phyloP scores from a whole-genome alignment of 1,140 invertebrate species.

The Ylistrum balloti region DNA sequence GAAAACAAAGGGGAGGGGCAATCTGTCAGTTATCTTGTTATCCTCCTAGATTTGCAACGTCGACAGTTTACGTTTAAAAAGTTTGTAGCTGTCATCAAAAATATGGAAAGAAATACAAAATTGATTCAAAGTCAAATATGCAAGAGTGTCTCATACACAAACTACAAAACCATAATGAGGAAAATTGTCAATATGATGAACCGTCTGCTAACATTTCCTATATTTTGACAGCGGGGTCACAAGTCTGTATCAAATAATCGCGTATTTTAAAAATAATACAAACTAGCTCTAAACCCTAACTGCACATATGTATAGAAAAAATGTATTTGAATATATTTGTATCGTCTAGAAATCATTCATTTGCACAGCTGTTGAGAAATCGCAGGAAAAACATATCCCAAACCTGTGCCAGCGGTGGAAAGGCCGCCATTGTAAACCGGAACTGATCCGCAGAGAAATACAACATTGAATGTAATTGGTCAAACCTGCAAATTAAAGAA shows the following conservation, averaged over 20 bases:
- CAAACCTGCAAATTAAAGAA: not conserved
- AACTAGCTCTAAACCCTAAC: not conserved
- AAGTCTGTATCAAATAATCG: not conserved
- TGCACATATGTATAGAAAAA: not conserved
- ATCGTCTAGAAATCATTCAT: not conserved
- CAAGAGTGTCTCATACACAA: not conserved
- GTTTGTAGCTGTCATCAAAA: not conserved
- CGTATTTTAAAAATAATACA: not conserved
- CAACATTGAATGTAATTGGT: not conserved
- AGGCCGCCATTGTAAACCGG: conserved; percentile 65
- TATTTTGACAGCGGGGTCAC: not conserved
- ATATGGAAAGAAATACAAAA: not conserved
- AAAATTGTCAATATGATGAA: not conserved
- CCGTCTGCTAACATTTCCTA: conserved; percentile 5
- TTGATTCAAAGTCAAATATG: not conserved
- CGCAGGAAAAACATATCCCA: conserved; percentile 40
- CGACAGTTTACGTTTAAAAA: not conserved
- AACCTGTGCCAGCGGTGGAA: conserved; percentile 70
- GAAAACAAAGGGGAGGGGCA: not conserved
- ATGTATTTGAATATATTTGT: not conserved
- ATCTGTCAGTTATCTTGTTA: not conserved
- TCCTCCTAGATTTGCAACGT: not conserved
- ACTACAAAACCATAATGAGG: not conserved
- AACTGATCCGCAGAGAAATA: not conserved
- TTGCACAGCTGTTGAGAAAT: not conserved